Evolutionary conservation across 2,113 vertebrate genomes (phyloP).

Genomic region (Cryptotis parvus): DNA sequence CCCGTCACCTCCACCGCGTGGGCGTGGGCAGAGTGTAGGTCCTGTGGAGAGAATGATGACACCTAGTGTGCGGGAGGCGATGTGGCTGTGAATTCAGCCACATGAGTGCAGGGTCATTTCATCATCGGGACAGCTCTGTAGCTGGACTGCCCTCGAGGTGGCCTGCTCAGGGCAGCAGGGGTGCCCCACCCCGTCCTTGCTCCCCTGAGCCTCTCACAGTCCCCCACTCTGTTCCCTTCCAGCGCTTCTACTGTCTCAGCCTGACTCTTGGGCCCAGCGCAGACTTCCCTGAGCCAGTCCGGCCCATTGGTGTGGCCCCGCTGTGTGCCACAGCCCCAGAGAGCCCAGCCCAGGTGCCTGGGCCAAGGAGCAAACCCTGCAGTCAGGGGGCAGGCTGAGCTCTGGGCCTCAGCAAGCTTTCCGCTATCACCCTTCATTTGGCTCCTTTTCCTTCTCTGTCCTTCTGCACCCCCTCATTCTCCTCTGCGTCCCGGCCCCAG

Average conservation of each 20-base stretch:
- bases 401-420: fast-evolving
- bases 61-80: neutral
- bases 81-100: neutral
- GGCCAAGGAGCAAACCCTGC: too few relatives aligned
- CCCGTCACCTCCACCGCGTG: neutral
- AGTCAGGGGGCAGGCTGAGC: neutral
- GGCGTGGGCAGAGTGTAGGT: neutral
- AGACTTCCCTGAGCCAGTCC: neutral
- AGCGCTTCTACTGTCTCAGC: neutral
- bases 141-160: neutral
- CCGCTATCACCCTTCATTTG: fast-evolving
- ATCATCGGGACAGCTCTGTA: fast-evolving
- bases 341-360: too few relatives aligned
- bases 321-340: too few relatives aligned
- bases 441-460: neutral
- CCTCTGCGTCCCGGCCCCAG: neutral
- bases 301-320: neutral
- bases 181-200: too few relatives aligned
- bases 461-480: neutral
- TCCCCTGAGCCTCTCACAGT: too few relatives aligned
- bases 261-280: neutral
- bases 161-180: neutral
- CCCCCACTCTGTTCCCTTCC: too few relatives aligned
- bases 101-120: neutral
- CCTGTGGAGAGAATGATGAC: neutral